Percentiles rank a stretch among this genome's conserved stretches.
Conservation (phyloP, 1,140 invertebrate genomes). For the Drosophila simulans region DNA sequence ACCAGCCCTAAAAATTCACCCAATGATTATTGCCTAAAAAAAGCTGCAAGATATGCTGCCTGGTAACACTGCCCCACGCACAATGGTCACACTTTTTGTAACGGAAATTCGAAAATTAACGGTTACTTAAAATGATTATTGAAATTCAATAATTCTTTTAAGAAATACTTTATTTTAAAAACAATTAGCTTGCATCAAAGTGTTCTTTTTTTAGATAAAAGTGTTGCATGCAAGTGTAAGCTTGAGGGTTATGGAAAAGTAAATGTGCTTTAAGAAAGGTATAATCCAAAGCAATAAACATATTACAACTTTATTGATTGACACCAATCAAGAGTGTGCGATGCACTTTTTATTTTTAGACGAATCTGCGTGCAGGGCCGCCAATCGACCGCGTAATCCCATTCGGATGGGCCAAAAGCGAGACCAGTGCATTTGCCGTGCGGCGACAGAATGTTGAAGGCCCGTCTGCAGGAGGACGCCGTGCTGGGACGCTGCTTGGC, state of each 20-base stretch:
- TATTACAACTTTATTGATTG: background rate
- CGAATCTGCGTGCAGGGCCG: background rate
- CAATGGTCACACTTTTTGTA: background rate
- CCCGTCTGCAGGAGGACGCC: conserved; percentile 68
- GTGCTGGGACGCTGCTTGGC: conserved; percentile 89
- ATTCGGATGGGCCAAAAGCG: background rate
- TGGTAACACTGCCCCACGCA: background rate
- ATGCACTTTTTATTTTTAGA: conserved; percentile 20
- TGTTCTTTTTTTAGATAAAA: no score
- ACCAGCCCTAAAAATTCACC: background rate
- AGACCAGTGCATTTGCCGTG: conserved; percentile 23
- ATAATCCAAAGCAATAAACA: no score
- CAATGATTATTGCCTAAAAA: background rate
- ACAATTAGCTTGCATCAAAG: no score
- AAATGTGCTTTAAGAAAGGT: background rate
- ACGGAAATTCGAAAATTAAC: background rate
- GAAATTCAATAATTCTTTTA: no score
- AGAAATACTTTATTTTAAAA: no score
- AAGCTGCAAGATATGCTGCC: background rate
- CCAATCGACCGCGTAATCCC: background rate
- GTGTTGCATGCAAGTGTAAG: no score
- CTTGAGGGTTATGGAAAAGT: no score
- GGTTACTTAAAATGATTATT: background rate
- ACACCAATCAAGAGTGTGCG: background rate
- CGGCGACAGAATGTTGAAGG: conserved; percentile 65